A percentile compares a stretch with the other conserved stretches of the same genome.
These are phyloP conservation scores for Coenonympha arcania DNA, from an alignment of 2,888 invertebrate genomes.

Conservation along the genomic window DNA sequence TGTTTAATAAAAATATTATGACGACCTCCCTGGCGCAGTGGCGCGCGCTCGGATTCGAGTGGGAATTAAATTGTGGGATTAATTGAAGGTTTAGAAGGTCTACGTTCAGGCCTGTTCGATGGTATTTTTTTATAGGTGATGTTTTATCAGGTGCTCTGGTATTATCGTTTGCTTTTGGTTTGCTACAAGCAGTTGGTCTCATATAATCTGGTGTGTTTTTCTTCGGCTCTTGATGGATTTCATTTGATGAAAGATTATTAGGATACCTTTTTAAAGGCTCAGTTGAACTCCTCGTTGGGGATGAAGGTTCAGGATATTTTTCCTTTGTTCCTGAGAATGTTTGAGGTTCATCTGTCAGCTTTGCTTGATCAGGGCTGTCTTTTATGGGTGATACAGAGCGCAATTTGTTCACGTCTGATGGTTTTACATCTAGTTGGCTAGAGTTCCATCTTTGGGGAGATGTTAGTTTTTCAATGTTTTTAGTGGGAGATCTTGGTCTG, in stretches of 20 bases:
- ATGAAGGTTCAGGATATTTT: conserved; percentile 18
- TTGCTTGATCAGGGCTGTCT: conserved; percentile 2
- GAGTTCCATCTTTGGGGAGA: conserved; percentile 29
- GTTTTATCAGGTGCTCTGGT: conserved; percentile 25
- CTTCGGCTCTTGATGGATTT: conserved; percentile 15
- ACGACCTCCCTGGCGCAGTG: too few species aligned
- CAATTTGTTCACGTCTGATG: background rate
- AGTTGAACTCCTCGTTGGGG: conserved; percentile 17
- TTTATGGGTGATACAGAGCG: conserved; percentile 12
- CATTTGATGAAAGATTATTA: conserved; percentile 14
- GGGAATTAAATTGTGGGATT: too few species aligned
- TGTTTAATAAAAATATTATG: too few species aligned
- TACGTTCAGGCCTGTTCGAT: conserved; percentile 36
- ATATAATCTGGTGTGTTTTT: conserved; percentile 44
- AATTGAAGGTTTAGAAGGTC: conserved; percentile 20
- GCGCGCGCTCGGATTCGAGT: too few species aligned
- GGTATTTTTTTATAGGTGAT: conserved; percentile 30
- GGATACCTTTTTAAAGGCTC: conserved; percentile 13
- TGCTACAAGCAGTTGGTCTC: conserved; percentile 43
- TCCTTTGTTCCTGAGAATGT: conserved; percentile 34
- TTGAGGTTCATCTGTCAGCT: conserved; percentile 1
- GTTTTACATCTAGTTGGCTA: conserved; percentile 37
- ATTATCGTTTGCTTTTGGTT: conserved; percentile 24
- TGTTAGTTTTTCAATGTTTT: conserved; percentile 20
- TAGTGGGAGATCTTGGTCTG: conserved; percentile 29